Evolutionary conservation across 2,888 invertebrate species (phyloP).

Genomic region (Anoncus sp.): DNA sequence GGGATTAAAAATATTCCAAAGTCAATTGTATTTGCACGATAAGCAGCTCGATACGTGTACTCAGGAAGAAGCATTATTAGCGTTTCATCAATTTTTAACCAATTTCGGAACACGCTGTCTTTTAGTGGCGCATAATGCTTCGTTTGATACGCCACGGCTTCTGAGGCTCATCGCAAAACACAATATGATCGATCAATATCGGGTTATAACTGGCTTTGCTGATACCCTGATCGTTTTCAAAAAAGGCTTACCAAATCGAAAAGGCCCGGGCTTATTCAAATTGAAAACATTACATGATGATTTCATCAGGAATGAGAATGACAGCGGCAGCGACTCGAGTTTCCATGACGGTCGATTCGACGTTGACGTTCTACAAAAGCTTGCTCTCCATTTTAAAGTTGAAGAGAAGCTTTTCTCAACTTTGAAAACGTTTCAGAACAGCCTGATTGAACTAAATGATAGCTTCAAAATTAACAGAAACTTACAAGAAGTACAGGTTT

Average conservation of each 20-base stretch:
- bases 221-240: slow-evolving; percentile 40
- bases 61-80: slow-evolving; percentile 4
- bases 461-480: neutral
- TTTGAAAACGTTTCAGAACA: slow-evolving; percentile 9
- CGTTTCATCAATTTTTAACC: slow-evolving; percentile 3
- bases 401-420: neutral
- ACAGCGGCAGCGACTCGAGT: neutral
- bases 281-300: neutral
- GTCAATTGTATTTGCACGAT: slow-evolving; percentile 3
- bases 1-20: neutral
- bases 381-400: neutral
- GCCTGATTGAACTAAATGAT: slow-evolving; percentile 6
- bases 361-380: neutral
- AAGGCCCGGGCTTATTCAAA: slow-evolving; percentile 47
- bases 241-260: slow-evolving; percentile 47
- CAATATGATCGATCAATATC: slow-evolving; percentile 29
- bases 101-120: slow-evolving; percentile 15
- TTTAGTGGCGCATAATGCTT: slow-evolving; percentile 56
- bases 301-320: too few species aligned
- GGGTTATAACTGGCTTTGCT: slow-evolving; percentile 35
- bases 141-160: slow-evolving; percentile 36
- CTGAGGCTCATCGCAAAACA: slow-evolving; percentile 13
- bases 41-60: slow-evolving; percentile 5
- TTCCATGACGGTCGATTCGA: neutral
- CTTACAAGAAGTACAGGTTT: neutral